Conservation (phyloP, 2,888 invertebrate species). For the Eucriotettix oculatus region DNA sequence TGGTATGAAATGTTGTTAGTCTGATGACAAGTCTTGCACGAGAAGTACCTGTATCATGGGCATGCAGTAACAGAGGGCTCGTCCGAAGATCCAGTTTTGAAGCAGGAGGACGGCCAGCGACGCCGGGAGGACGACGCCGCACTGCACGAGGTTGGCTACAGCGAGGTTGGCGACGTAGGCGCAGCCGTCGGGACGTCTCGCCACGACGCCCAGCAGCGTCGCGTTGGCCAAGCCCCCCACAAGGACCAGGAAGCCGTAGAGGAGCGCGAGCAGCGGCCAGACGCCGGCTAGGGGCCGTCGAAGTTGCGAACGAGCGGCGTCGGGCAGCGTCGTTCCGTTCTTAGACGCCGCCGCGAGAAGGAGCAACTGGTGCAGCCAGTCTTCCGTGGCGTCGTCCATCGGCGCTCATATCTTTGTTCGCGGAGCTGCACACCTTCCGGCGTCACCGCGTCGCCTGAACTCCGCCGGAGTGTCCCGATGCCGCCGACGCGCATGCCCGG, state of each 20-base stretch:
- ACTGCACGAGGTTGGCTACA: constrained; percentile 47
- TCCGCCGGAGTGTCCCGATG: neutral
- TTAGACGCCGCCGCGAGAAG: neutral
- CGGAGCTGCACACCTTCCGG: neutral
- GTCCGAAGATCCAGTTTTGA: constrained; percentile 57
- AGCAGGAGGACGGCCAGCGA: constrained; percentile 47
- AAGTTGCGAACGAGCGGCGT: neutral
- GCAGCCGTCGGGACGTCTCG: constrained; percentile 36
- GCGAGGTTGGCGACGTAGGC: constrained; percentile 49
- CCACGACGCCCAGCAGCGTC: constrained; percentile 31
- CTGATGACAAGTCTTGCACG: no score
- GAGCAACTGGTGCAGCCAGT: no score
- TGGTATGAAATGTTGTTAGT: no score
- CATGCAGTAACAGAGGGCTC: constrained; percentile 50
- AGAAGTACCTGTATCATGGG: constrained; percentile 49
- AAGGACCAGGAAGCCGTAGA: constrained; percentile 39
- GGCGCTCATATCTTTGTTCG: neutral
- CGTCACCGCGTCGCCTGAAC: no score
- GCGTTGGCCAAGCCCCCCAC: constrained; percentile 40
- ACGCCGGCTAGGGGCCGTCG: neutral
- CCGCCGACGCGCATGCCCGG: neutral
- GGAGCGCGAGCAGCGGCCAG: constrained; percentile 30
- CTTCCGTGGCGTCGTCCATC: neutral
- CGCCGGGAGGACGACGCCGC: constrained; percentile 47
- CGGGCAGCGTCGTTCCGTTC: neutral